phyloP scores from a whole-genome alignment of 2,113 vertebrate species.

The Salvelinus alpinus region DNA sequence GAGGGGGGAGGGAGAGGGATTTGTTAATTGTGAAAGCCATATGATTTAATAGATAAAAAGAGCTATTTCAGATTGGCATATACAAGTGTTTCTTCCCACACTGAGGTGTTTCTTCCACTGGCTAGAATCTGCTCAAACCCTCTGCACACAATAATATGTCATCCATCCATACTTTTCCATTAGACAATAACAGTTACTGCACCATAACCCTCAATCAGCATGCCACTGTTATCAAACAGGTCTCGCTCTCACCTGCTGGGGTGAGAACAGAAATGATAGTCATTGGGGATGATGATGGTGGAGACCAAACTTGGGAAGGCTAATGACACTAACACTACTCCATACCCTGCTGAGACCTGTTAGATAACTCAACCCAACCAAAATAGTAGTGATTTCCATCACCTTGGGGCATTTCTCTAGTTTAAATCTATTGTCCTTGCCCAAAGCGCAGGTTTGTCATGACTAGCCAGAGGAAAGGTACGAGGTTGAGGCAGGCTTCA shows the following conservation, averaged over 20 bases:
- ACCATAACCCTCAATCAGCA: not conserved
- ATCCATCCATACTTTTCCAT: not conserved
- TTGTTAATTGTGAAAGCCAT: not conserved
- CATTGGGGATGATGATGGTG: not conserved
- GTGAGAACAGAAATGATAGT: not conserved
- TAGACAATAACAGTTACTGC: slow-evolving; percentile 1
- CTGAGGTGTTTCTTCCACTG: not conserved
- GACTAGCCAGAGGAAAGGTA: not conserved
- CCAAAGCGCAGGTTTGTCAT: not conserved
- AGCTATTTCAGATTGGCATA: not conserved
- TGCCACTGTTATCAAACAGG: not conserved
- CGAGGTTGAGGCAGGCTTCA: not conserved
- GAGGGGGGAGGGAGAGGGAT: not conserved
- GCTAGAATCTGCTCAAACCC: not conserved
- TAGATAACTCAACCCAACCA: too few species aligned
- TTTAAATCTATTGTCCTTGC: not conserved
- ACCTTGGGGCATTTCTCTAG: not conserved
- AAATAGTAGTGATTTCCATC: too few species aligned
- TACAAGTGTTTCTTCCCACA: too few species aligned
- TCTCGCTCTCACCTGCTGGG: not conserved
- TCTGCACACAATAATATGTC: not conserved
- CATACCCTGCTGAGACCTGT: too few species aligned
- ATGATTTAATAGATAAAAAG: not conserved
- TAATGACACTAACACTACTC: too few species aligned
- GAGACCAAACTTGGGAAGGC: not conserved